Base-by-base conservation (phyloP, 1,140 invertebrate species). In the Orchesella cincta region DNA sequence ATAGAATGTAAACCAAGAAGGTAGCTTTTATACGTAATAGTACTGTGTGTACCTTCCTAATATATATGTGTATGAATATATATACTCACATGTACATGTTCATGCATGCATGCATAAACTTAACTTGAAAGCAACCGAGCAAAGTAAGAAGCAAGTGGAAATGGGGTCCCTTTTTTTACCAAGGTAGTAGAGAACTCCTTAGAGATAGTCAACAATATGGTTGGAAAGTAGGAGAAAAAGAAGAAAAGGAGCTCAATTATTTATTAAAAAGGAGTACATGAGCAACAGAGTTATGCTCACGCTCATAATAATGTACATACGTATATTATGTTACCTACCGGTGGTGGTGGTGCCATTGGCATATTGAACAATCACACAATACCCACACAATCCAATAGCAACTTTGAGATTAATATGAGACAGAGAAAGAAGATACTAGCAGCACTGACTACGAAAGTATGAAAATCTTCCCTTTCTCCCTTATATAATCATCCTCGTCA, bases 401-500 rank as follows among this genome's bases (percentile, higher is more conserved):
- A n/a, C n/a, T n/a, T n/a, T n/a, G n/a, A n/a, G n/a, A n/a, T n/a
- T n/a, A n/a, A n/a, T n/a, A n/a, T n/a, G n/a, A n/a, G n/a, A n/a
- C n/a, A n/a, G n/a, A n/a, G n/a, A n/a, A n/a, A n/a, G n/a, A n/a
- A n/a, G n/a, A n/a, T n/a, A n/a, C n/a, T n/a, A n/a, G n/a, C n/a
- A n/a, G n/a, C n/a, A n/a, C n/a, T n/a, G n/a, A n/a, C n/a, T n/a
- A n/a, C n/a, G n/a, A n/a, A n/a, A n/a, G n/a, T n/a, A n/a, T n/a
- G n/a, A n/a, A n/a, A n/a, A n/a, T n/a, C 62, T 67, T 18, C 62
- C n/a, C 23, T 18, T 67, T 29, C 26, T n/a, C 54, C 54, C 54
- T 67, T 67, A 67, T 67, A 23, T 67, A 67, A 67, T 67, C 62
- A 67, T 67, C 62, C 12, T 67, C 62, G 33, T 67, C 62, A 67